Base-by-base conservation (phyloP, 2,888 invertebrate species). In the Monochamus alternatus region DNA sequence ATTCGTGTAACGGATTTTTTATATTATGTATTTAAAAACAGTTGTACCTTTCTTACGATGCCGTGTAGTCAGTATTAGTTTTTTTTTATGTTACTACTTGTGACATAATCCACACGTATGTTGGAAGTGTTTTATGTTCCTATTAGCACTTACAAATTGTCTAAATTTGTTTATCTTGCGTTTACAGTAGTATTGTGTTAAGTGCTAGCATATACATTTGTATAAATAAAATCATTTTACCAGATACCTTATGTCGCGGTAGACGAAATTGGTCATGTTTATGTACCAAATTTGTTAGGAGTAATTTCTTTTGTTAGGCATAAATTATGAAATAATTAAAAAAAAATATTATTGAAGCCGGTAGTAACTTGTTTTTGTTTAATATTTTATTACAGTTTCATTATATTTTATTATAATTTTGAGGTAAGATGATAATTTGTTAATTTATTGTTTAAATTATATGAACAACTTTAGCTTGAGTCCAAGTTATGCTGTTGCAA, bases 81-180 rank as follows among this genome's bases (percentile, higher is more conserved):
- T 38, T 38, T 38, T 38, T 38, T 38, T 59, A 38, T 62, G n/a
- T 38, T 62, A 62, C 60, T 62, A 62, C 60, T 38, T 31, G 31
- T 31, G 38, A 60, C 31, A 60, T 31, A 60, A 60, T 32, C 59
- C 59, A 60, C 32, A 32, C 31, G 59, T 60, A 60, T 60, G 59
- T 3, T 47, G 12, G 47, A 47, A 10, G 59, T 31, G 31, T 60
- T 60, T 60, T 60, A 22, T 60, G 32, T 60, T 60, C 30, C 59
- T 60, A 60, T 60, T 60, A 60, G 59, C 59, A 60, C 59, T 32
- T 60, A 60, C 59, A 60, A 60, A 60, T 60, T 60, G 59, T 60
- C 30, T 14, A 60, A 60, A 60, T 60, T 32, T 60, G 31, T 60
- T 60, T 60, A 60, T 60, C 32, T 60, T 60, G 32, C 59, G 32